Evolutionary conservation across 2,113 vertebrate species (phyloP).

Genomic region (Fulmarus glacialis): DNA sequence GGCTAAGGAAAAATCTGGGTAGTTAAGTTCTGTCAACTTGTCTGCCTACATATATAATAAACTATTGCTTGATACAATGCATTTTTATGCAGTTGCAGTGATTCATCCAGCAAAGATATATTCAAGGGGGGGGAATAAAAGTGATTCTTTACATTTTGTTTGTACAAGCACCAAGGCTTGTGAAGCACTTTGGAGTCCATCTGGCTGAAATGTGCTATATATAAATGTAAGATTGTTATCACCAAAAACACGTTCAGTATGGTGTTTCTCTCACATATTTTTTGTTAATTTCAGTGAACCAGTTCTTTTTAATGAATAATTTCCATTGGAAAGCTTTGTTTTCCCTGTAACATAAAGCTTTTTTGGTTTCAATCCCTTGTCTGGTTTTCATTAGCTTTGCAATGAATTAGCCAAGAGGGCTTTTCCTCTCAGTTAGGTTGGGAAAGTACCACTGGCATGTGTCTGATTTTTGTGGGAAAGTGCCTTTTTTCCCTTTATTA

Average conservation of each 20-base stretch:
- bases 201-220: slow-evolving; percentile 62
- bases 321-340: slow-evolving; percentile 77
- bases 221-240: slow-evolving; percentile 72
- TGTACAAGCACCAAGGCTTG: slow-evolving; percentile 47
- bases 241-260: slow-evolving; percentile 70
- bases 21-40: background rate
- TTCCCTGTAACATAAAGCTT: slow-evolving; percentile 72
- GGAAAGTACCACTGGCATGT: slow-evolving; percentile 48
- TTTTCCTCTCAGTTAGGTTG: slow-evolving; percentile 68
- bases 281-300: slow-evolving; percentile 77
- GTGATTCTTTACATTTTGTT: slow-evolving; percentile 43
- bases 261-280: slow-evolving; percentile 75
- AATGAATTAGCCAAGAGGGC: slow-evolving; percentile 69
- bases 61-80: background rate
- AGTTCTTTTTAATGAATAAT: slow-evolving; percentile 76
- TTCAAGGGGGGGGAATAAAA: slow-evolving; percentile 27
- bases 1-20: background rate
- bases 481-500: background rate
- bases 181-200: slow-evolving; percentile 63
- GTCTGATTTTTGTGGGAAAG: slow-evolving; percentile 56
- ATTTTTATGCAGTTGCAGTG: background rate
- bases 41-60: background rate
- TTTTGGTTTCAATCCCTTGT: slow-evolving; percentile 65
- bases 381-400: slow-evolving; percentile 77
- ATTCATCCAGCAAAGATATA: slow-evolving; percentile 28